A percentile compares a stretch with the other conserved stretches of the same genome.
Conservation (phyloP, 2,113 vertebrate species). For the Daubentonia madagascariensis region DNA sequence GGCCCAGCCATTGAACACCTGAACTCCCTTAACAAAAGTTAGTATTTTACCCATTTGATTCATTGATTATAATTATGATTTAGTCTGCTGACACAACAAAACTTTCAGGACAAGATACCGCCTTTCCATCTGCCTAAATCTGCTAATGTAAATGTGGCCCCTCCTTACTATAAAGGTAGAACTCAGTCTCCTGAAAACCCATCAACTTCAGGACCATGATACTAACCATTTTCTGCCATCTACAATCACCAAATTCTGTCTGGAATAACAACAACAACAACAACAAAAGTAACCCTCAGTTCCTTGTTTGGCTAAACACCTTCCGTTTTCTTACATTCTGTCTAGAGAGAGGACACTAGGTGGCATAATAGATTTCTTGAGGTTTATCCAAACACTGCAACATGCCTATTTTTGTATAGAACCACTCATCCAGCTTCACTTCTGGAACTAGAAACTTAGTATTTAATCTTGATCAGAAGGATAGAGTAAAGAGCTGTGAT, state of each 20-base stretch:
- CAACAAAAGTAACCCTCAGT: neutral
- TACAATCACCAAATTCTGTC: neutral
- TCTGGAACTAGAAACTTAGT: neutral
- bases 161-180: neutral
- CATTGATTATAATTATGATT: neutral
- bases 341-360: neutral
- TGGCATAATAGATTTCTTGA: neutral
- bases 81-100: neutral
- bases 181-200: neutral
- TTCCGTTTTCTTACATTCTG: neutral
- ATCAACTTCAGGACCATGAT: neutral
- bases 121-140: neutral
- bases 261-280: neutral
- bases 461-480: neutral
- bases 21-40: neutral
- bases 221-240: neutral
- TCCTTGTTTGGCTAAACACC: neutral
- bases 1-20: neutral
- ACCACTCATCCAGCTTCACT: neutral
- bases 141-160: neutral
- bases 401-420: neutral
- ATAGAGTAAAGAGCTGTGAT: neutral
- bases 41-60: neutral
- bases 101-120: neutral
- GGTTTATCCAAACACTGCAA: neutral